Conservation (phyloP, 2,797 vertebrate genomes). For the Eremophila alpestris region DNA sequence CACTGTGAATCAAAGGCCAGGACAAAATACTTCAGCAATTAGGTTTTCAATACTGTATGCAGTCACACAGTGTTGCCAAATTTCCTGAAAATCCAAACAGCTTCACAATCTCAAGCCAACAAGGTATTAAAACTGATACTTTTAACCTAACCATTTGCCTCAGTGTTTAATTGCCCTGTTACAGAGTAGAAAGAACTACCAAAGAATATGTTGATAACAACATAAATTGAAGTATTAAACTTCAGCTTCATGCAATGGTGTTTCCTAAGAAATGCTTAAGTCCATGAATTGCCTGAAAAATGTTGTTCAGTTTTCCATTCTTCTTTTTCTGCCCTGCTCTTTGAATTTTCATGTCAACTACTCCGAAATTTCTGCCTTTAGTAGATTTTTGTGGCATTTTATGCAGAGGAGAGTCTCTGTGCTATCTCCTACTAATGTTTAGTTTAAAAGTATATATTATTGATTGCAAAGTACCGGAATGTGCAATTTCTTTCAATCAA, state of each 20-base stretch:
- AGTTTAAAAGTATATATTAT: background rate
- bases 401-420: background rate
- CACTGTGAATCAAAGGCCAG: background rate
- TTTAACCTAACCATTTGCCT: background rate
- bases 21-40: conserved; percentile 38
- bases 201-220: background rate
- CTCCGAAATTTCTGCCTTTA: background rate
- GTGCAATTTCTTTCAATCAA: background rate
- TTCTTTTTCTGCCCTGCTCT: background rate
- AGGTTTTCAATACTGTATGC: background rate
- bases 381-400: background rate
- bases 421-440: background rate
- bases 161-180: background rate
- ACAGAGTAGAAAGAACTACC: background rate
- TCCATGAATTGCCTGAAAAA: background rate
- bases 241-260: background rate
- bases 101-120: background rate
- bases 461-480: background rate
- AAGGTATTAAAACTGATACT: background rate
- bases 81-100: conserved; percentile 11
- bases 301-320: background rate
- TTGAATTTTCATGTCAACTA: background rate
- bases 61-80: background rate
- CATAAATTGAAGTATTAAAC: background rate
- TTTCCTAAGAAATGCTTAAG: background rate